Evolutionary conservation across 1,140 invertebrate genomes (phyloP).

Genomic region (Diorhabda carinulata): DNA sequence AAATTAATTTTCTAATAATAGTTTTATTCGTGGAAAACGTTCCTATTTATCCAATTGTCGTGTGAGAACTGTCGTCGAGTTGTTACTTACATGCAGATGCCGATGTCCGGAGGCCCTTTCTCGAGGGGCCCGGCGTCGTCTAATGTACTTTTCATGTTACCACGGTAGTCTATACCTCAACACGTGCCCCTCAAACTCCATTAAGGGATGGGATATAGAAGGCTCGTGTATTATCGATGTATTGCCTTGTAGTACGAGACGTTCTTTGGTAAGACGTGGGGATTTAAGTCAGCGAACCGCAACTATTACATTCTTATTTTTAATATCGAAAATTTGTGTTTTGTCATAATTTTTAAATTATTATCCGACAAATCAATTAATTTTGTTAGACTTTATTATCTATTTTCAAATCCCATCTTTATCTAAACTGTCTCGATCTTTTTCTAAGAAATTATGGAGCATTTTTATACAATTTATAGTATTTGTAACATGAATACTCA

Average conservation of each 20-base stretch:
- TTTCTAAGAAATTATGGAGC: too few species aligned
- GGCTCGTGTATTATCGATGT: constrained; percentile 46
- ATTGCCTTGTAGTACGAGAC: constrained; percentile 44
- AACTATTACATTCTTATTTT: constrained; percentile 29
- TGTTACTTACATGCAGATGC: constrained; percentile 38
- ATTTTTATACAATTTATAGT: too few species aligned
- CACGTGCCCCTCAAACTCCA: constrained; percentile 40
- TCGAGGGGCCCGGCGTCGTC: constrained; percentile 27
- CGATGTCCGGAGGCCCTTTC: constrained; percentile 34
- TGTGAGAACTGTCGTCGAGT: constrained; percentile 29
- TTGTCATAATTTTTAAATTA: too few species aligned
- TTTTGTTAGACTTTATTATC: too few species aligned
- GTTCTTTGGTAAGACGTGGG: constrained; percentile 35
- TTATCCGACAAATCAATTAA: too few species aligned
- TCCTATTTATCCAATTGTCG: background rate
- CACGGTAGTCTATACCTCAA: constrained; percentile 39
- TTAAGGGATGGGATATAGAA: constrained; percentile 15
- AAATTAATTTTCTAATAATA: too few species aligned
- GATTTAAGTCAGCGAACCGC: constrained; percentile 39
- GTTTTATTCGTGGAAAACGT: too few species aligned
- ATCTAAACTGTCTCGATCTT: too few species aligned
- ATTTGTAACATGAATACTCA: too few species aligned
- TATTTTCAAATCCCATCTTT: too few species aligned
- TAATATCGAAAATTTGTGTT: too few species aligned
- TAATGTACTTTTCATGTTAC: constrained; percentile 47